Base-by-base conservation (phyloP, 2,113 vertebrate species). In the Rhinolophus ferrumequinum region DNA sequence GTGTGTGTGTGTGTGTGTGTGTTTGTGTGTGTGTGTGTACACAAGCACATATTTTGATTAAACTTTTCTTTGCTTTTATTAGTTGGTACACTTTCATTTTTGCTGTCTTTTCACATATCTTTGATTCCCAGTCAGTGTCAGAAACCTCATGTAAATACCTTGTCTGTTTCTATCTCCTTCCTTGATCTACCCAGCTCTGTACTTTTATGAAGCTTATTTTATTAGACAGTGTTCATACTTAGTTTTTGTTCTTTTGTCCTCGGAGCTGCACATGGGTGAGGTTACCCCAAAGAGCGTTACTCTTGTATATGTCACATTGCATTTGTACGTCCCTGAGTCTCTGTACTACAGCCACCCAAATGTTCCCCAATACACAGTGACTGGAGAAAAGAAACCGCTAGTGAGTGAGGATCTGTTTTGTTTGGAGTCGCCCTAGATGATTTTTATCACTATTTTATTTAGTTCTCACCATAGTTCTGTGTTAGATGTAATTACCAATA, bases 71-170 rank as follows among this genome's bases (percentile, higher is more conserved):
- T 54, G 52, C 52, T 54, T 54, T 54, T 54, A 54, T 54, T 54
- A 54, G 14, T 54, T 54, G 52, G 16, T 54, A 13, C 52, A 54
- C 52, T 54, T 54, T 54, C 22, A 1, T 90, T 84, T 85, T 93
- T 85, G 62, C n/a, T 72, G 15, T 60, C 62, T 94, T 93, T 94
- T 95, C 35, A 94, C 96, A 77, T 93, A 95, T 96, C 85, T 97
- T 96, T 95, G 92, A 96, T 96, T 96, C 16, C 72, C 3, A 66
- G 35, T 84, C 92, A 85, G 47, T 64, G 82, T 95, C 95, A 93
- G 75, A 91, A 93, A 50, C 11, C 6, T 82, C 72, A 93, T 83
- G 26, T 50, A 95, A 79, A 92, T 33, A 41, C 2, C 7, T 79
- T 90, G 35, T 70, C 88, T 88, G 52, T 81, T 93, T 82, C 22